These are phyloP conservation scores for Unio delphinus DNA, from an alignment of 2,888 invertebrate species.

Conservation along the genomic window DNA sequence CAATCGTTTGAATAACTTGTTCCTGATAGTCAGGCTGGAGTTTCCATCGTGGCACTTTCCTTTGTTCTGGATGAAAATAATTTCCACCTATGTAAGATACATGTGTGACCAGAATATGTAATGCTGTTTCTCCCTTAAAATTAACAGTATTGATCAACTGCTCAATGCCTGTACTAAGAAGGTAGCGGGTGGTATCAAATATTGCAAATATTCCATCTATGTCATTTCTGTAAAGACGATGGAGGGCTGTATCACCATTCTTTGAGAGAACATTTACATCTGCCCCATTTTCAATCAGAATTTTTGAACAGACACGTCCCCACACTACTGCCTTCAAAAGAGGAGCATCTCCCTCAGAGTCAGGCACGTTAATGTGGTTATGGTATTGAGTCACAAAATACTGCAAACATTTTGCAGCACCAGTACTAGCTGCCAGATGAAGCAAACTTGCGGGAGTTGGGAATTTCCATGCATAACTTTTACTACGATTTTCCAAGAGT, in stretches of 20 bases:
- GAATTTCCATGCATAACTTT: slow-evolving; percentile 60
- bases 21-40: slow-evolving; percentile 62
- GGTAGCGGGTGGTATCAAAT: slow-evolving; percentile 78
- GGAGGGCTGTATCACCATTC: slow-evolving; percentile 78
- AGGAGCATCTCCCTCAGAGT: slow-evolving; percentile 83
- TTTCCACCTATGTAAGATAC: slow-evolving; percentile 71
- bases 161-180: slow-evolving; percentile 81
- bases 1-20: slow-evolving; percentile 60
- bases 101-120: slow-evolving; percentile 76
- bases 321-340: slow-evolving; percentile 83
- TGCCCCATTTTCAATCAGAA: slow-evolving; percentile 77
- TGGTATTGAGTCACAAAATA: slow-evolving; percentile 61
- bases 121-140: slow-evolving; percentile 81
- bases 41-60: slow-evolving; percentile 70
- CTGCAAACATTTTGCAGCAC: slow-evolving; percentile 72
- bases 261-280: slow-evolving; percentile 80
- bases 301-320: slow-evolving; percentile 78
- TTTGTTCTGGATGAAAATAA: slow-evolving; percentile 68
- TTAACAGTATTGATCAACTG: slow-evolving; percentile 82
- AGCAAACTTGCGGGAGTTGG: slow-evolving; percentile 30
- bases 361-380: slow-evolving; percentile 50
- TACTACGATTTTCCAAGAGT: slow-evolving; percentile 68
- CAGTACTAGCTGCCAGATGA: slow-evolving; percentile 74
- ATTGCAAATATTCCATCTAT: slow-evolving; percentile 74
- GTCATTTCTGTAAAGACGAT: slow-evolving; percentile 72